Conservation (phyloP, 2,113 vertebrate species). For the Bubo blakistoni region DNA sequence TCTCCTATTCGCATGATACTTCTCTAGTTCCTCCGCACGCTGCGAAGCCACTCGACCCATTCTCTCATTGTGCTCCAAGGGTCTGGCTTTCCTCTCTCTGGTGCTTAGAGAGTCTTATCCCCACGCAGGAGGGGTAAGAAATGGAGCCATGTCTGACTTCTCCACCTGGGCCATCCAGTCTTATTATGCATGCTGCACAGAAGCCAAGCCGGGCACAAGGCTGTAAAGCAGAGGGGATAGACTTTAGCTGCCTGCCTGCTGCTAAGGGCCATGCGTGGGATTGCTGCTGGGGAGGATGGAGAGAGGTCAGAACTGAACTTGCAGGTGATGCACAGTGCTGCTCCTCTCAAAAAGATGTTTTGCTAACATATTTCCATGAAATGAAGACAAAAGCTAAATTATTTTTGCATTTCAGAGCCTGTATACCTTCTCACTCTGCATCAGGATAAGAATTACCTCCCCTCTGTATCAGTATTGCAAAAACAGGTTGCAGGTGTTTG, state of each 20-base stretch:
- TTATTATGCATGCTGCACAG: not conserved
- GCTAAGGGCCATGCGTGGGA: not conserved
- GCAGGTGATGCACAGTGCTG: not conserved
- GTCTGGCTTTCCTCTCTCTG: not conserved
- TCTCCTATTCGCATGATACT: fast-evolving
- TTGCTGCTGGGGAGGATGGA: not conserved
- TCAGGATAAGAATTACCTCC: not conserved
- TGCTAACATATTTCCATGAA: not conserved
- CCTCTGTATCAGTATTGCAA: not conserved
- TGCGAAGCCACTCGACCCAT: not conserved
- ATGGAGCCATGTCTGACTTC: not conserved
- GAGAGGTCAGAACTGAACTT: not conserved
- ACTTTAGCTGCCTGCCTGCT: not conserved
- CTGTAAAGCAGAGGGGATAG: not conserved
- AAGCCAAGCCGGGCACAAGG: not conserved
- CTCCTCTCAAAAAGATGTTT: not conserved
- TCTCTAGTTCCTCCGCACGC: not conserved
- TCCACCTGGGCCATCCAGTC: not conserved
- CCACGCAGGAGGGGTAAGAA: not conserved
- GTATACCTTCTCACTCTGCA: not conserved
- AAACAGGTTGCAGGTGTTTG: not conserved
- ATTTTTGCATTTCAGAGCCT: not conserved
- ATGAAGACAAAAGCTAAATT: not conserved
- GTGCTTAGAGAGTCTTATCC: not conserved
- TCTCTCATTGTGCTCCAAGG: not conserved